These are phyloP conservation scores for Phoeniculus purpureus DNA, from an alignment of 2,797 vertebrate species.

Conservation along the genomic window DNA sequence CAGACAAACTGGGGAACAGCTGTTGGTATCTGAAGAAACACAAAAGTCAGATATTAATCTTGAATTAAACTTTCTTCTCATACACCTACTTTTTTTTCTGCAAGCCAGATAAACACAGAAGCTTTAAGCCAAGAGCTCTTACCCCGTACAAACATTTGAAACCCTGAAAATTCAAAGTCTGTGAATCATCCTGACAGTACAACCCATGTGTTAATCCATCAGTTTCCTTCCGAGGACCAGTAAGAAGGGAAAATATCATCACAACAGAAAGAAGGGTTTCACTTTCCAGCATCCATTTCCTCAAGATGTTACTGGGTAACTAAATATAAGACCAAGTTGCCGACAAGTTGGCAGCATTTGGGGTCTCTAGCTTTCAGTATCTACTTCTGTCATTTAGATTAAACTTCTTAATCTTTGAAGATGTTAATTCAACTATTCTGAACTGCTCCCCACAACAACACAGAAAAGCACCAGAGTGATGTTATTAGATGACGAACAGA, in stretches of 20 bases:
- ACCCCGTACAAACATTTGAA: neutral
- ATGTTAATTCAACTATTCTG: neutral
- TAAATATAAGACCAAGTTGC: neutral
- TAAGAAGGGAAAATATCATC: neutral
- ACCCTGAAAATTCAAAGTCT: neutral
- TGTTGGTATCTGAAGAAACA: neutral
- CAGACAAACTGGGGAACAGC: neutral
- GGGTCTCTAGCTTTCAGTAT: neutral
- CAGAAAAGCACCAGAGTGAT: neutral
- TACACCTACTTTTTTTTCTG: neutral
- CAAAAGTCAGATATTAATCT: neutral
- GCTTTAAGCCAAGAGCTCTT: neutral
- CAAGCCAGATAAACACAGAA: neutral
- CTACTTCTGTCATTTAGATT: neutral
- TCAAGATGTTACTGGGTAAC: neutral
- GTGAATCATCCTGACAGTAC: neutral
- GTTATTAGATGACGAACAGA: neutral
- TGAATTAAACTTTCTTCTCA: neutral
- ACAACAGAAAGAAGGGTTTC: neutral
- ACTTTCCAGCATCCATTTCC: neutral
- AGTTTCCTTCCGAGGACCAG: neutral
- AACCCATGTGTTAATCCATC: neutral
- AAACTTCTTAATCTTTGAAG: neutral
- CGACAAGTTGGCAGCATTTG: neutral
- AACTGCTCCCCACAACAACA: neutral